Evolutionary conservation across 2,888 invertebrate species (phyloP).

Genomic region (Athalia rosae): DNA sequence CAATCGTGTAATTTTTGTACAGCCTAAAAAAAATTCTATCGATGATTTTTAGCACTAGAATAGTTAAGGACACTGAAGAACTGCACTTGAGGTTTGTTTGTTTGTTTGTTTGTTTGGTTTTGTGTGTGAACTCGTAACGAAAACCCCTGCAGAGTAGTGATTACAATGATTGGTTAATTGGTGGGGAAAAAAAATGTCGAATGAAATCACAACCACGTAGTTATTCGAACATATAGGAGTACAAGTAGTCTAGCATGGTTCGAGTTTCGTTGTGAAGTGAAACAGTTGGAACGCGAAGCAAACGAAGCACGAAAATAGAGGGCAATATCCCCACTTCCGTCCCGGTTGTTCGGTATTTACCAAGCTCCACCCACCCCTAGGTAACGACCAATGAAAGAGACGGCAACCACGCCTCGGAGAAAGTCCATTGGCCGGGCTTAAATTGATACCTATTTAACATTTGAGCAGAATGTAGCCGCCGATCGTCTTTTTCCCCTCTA

Average conservation of each 20-base stretch:
- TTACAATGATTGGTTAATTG: conserved; percentile 29
- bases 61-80: not conserved
- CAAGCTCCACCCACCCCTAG: conserved; percentile 49
- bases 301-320: conserved; percentile 52
- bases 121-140: not conserved
- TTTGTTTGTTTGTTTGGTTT: no score
- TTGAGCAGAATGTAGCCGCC: conserved; percentile 71
- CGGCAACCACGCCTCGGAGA: conserved; percentile 53
- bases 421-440: conserved; percentile 61
- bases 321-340: conserved; percentile 39
- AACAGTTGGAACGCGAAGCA: conserved; percentile 55
- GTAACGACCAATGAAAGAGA: conserved; percentile 47
- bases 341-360: conserved; percentile 35
- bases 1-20: no score
- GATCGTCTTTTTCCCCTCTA: conserved; percentile 70
- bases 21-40: no score
- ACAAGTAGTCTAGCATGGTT: conserved; percentile 42
- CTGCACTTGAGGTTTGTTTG: not conserved
- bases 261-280: conserved; percentile 60
- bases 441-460: conserved; percentile 73
- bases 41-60: no score
- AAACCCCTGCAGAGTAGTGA: conserved; percentile 11
- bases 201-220: conserved; percentile 28
- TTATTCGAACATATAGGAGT: conserved; percentile 7
- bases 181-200: not conserved